A percentile compares a stretch with the other conserved stretches of the same genome.
Conservation (phyloP, 2,888 invertebrate species). For the Acanthosepion lycidas region DNA sequence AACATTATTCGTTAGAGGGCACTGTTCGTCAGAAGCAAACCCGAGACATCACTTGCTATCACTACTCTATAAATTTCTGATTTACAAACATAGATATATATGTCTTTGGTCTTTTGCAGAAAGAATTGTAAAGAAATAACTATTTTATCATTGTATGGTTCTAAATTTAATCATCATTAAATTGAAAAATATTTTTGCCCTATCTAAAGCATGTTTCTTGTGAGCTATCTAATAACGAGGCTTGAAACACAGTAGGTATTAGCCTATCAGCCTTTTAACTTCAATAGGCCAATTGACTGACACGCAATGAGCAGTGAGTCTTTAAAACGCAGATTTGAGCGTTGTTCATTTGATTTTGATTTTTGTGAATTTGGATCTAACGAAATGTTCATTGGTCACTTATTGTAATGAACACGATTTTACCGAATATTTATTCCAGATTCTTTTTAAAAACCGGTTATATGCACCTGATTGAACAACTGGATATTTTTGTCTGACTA, state of each 20-base stretch:
- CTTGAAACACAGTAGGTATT: constrained; percentile 4
- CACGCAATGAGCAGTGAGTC: not conserved
- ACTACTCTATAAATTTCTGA: not conserved
- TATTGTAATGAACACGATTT: not conserved
- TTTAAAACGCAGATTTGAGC: not conserved
- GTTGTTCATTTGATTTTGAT: not conserved
- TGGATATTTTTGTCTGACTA: not conserved
- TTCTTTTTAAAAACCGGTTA: not conserved
- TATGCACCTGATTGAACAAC: not conserved
- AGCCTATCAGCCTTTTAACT: not conserved
- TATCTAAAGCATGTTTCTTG: not conserved
- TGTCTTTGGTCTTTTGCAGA: not conserved
- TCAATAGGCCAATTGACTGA: constrained; percentile 33
- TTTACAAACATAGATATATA: not conserved
- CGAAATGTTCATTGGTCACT: not conserved
- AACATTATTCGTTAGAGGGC: not conserved
- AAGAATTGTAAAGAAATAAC: not conserved
- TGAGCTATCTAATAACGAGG: not conserved
- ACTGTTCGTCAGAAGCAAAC: not conserved
- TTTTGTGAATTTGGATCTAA: not conserved
- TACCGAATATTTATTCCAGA: not conserved
- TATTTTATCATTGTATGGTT: not conserved
- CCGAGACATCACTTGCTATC: not conserved
- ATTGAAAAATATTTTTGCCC: not conserved
- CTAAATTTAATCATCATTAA: not conserved